Conservation (phyloP, 2,797 vertebrate species). For the Protonibea diacanthus region DNA sequence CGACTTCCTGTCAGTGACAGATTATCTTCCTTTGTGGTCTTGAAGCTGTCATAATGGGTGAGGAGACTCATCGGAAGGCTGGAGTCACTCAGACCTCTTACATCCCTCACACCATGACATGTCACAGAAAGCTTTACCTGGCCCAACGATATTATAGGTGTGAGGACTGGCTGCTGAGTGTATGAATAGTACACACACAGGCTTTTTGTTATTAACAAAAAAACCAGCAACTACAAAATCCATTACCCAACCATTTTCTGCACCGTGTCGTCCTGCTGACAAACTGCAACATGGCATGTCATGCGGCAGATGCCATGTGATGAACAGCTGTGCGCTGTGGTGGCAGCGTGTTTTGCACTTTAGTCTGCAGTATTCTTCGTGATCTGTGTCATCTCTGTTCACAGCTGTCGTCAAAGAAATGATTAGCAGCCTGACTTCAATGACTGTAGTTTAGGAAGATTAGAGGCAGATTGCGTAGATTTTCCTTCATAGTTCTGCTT, state of each 20-base stretch:
- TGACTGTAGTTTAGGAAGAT: constrained; percentile 11
- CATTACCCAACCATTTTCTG: background rate
- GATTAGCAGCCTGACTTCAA: constrained; percentile 76
- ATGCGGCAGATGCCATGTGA: constrained; percentile 44
- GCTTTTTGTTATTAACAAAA: background rate
- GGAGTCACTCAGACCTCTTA: constrained; percentile 33
- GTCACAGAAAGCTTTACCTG: constrained; percentile 29
- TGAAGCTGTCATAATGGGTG: constrained; percentile 44
- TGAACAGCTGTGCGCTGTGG: constrained; percentile 54
- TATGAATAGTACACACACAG: constrained; percentile 18
- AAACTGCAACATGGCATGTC: constrained; percentile 22
- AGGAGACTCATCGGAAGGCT: constrained; percentile 38
- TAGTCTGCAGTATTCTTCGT: constrained; percentile 51
- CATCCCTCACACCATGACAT: constrained; percentile 23
- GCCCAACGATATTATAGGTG: constrained; percentile 11
- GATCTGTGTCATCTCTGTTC: constrained; percentile 58
- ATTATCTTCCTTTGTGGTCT: constrained; percentile 30
- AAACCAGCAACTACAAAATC: background rate
- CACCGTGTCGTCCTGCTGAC: background rate
- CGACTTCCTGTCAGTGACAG: constrained; percentile 35
- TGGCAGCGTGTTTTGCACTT: constrained; percentile 73
- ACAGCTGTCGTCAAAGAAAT: constrained; percentile 66
- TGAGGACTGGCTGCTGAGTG: constrained; percentile 31
- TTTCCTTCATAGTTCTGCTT: constrained; percentile 26
- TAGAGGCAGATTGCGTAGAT: constrained; percentile 19